Base-by-base conservation (phyloP, 1,140 invertebrate genomes). In the Protaetia brevitarsis region DNA sequence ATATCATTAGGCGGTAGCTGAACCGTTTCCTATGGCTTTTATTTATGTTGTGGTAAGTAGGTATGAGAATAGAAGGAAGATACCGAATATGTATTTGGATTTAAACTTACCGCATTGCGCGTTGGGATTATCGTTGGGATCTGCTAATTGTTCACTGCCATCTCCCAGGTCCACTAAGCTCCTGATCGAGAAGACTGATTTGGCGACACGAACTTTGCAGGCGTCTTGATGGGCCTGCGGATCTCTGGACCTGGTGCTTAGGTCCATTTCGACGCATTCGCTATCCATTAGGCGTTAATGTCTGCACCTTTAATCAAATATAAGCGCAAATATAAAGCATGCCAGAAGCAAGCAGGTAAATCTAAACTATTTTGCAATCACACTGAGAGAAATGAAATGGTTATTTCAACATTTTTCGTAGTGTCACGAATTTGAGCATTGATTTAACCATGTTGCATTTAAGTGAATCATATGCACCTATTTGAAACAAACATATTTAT, bases 151-250 rank as follows among this genome's bases (percentile, higher is more conserved):
- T 11, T 72, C 72, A 2, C 60, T 72, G n/a, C 70, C 68, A 16
- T 82, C 81, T 34, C 81, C 82, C 4, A 83, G 76, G 69, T 84
- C 80, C n/a, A 84, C 83, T 26, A 84, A 72, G 68, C 81, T 84
- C 5, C 82, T 74, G 41, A 84, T 84, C 36, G 82, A 83, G 72
- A 85, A 84, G 11, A 85, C 82, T 58, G 82, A 83, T 65, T 85
- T 85, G 6, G 83, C 82, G 1, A 82, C 78, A 3, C 83, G 73
- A 3, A 81, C 78, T 70, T 84, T 84, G 60, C 71, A 69, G 2
- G 16, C 45, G 41, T 71, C 69, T 10, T 69, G 67, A 29, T 64
- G 63, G 10, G 63, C 59, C 2, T 29, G 37, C 2, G 56, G 57
- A 1, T 71, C 68, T 61, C 70, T 64, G 8, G 65, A 77, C 74